These are phyloP conservation scores for Chelonus insularis DNA, from an alignment of 1,140 invertebrate genomes.

Conservation along the genomic window DNA sequence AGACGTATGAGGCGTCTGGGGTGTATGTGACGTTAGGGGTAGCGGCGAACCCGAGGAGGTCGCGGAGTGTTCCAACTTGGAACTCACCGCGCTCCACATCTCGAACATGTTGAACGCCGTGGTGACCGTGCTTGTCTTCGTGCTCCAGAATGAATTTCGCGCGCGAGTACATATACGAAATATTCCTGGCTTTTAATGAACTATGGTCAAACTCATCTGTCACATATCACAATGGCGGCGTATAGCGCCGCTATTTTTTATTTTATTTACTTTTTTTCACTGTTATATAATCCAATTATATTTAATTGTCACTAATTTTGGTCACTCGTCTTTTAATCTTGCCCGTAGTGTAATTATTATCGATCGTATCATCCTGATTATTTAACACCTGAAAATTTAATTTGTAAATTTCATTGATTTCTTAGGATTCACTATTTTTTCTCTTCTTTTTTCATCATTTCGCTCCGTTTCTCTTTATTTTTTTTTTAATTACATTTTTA, in stretches of 20 bases:
- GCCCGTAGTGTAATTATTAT: no score
- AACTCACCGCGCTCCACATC: conserved; percentile 83
- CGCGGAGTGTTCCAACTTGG: conserved; percentile 73
- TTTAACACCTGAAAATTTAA: no score
- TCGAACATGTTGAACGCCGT: conserved; percentile 79
- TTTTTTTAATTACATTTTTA: no score
- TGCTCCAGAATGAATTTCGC: conserved; percentile 21
- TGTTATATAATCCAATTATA: background rate
- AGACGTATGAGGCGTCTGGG: conserved; percentile 74
- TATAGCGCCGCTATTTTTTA: conserved; percentile 2
- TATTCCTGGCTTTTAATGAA: background rate
- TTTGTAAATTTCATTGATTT: no score
- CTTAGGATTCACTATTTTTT: no score
- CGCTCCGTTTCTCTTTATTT: no score
- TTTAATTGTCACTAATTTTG: no score
- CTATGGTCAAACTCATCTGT: background rate
- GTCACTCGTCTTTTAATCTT: no score
- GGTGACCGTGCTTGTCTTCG: conserved; percentile 42
- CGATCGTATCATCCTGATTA: no score
- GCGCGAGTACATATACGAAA: conserved; percentile 25
- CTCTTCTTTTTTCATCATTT: no score
- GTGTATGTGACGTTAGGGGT: conserved; percentile 55
- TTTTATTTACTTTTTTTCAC: background rate
- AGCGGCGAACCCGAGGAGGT: conserved; percentile 57
- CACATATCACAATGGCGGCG: conserved; percentile 14